A percentile compares a stretch with the other conserved stretches of the same genome.
Conservation (phyloP, 2,888 invertebrate genomes). For the Tubulanus polymorphus region DNA sequence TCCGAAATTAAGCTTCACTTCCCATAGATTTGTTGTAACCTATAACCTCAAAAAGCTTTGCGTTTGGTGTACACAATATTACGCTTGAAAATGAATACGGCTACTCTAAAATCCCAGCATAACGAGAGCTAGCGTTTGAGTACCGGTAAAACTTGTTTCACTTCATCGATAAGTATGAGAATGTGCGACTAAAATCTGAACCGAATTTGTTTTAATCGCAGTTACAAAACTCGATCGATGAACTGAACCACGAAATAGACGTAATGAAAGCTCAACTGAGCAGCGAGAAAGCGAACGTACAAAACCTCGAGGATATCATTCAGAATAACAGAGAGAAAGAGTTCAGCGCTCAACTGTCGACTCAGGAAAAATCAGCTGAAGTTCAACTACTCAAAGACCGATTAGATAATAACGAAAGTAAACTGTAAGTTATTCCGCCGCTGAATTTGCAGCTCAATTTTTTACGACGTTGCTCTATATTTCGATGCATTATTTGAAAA, state of each 20-base stretch:
- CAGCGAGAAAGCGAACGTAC: slow-evolving; percentile 36
- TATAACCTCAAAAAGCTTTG: too few species aligned
- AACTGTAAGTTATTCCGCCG: slow-evolving; percentile 40
- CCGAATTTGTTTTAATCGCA: slow-evolving; percentile 16
- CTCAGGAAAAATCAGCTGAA: slow-evolving; percentile 51
- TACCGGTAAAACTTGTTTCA: too few species aligned
- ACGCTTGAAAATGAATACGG: too few species aligned
- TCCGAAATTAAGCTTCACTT: too few species aligned
- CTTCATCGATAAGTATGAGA: too few species aligned
- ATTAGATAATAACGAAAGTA: slow-evolving; percentile 50
- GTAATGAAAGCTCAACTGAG: slow-evolving; percentile 38
- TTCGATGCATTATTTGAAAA: background rate
- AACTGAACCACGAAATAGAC: slow-evolving; percentile 42
- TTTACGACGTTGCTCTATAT: background rate
- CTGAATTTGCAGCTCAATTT: background rate
- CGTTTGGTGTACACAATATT: too few species aligned
- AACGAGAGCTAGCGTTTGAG: too few species aligned
- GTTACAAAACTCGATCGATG: slow-evolving; percentile 38
- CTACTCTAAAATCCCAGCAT: too few species aligned
- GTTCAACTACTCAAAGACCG: slow-evolving; percentile 51
- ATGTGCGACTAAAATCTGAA: too few species aligned
- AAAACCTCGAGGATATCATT: slow-evolving; percentile 49
- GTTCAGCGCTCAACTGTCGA: slow-evolving; percentile 47
- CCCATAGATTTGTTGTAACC: too few species aligned
- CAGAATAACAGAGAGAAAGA: slow-evolving; percentile 52